phyloP scores from a whole-genome alignment of 2,888 invertebrate species.

The Archips crataeganus region DNA sequence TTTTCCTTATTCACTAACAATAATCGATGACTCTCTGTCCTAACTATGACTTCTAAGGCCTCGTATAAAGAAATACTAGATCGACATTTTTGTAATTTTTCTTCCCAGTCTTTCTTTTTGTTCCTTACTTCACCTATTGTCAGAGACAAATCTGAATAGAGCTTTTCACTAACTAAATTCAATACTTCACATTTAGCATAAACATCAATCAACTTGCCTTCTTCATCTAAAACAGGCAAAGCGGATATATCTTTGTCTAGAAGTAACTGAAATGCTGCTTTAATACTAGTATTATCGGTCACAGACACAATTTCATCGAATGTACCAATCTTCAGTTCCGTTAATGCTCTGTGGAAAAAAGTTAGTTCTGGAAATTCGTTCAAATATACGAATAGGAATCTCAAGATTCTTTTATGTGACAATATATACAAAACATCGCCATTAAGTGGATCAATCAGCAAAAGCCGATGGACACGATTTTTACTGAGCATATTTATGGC shows the following conservation, averaged over 20 bases:
- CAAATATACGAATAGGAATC: slow-evolving; percentile 80
- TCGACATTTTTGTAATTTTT: slow-evolving; percentile 95
- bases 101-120: slow-evolving; percentile 96
- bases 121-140: slow-evolving; percentile 94
- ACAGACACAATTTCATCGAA: slow-evolving; percentile 76
- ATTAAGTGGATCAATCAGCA: slow-evolving; percentile 73
- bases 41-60: slow-evolving; percentile 96
- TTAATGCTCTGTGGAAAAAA: slow-evolving; percentile 77
- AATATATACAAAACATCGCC: slow-evolving; percentile 80
- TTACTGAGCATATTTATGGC: slow-evolving; percentile 78
- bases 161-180: slow-evolving; percentile 96
- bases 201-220: slow-evolving; percentile 74
- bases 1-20: slow-evolving; percentile 82
- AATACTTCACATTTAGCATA: slow-evolving; percentile 84
- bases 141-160: slow-evolving; percentile 95
- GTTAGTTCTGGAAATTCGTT: slow-evolving; percentile 82
- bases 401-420: slow-evolving; percentile 79
- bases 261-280: slow-evolving; percentile 75
- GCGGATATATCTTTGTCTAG: slow-evolving; percentile 80
- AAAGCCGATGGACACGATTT: slow-evolving; percentile 77
- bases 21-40: slow-evolving; percentile 91
- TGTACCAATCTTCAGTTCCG: slow-evolving; percentile 79
- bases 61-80: slow-evolving; percentile 93
- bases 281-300: slow-evolving; percentile 74
- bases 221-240: slow-evolving; percentile 76